Evolutionary conservation across 2,113 vertebrate species (phyloP).

Genomic region (Hippocampus comes): DNA sequence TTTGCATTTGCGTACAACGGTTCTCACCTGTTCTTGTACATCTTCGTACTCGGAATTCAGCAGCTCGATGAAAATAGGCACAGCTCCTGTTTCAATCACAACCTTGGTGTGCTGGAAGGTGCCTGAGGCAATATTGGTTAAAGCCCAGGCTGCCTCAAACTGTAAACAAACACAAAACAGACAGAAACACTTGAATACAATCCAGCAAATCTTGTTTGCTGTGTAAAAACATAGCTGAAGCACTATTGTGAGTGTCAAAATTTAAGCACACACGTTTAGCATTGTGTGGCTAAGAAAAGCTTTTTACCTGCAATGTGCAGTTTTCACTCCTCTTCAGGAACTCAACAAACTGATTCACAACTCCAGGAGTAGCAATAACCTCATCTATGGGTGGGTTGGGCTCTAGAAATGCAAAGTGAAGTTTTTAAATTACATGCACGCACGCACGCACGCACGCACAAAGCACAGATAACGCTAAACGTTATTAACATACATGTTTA

Average conservation of each 20-base stretch:
- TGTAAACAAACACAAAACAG: constrained; percentile 33
- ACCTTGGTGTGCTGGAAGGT: constrained; percentile 91
- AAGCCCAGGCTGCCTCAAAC: constrained; percentile 91
- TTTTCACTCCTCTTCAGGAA: constrained; percentile 88
- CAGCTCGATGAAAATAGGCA: constrained; percentile 89
- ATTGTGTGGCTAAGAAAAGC: background rate
- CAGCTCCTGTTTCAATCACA: constrained; percentile 89
- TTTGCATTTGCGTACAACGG: background rate
- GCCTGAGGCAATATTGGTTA: constrained; percentile 92
- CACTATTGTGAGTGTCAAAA: background rate
- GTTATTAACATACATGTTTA: too few species aligned
- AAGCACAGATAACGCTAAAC: too few species aligned
- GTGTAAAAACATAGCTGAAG: background rate
- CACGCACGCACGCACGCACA: too few species aligned
- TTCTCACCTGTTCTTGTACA: constrained; percentile 87
- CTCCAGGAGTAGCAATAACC: constrained; percentile 86
- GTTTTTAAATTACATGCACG: background rate
- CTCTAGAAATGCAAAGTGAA: constrained; percentile 63
- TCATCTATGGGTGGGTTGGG: constrained; percentile 94
- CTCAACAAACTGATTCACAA: constrained; percentile 88
- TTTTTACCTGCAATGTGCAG: constrained; percentile 83
- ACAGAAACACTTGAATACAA: background rate
- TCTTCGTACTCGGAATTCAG: constrained; percentile 90
- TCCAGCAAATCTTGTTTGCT: background rate
- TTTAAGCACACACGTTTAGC: background rate